Evolutionary conservation across 2,888 invertebrate genomes (phyloP).

Genomic region (Norana najaformis): DNA sequence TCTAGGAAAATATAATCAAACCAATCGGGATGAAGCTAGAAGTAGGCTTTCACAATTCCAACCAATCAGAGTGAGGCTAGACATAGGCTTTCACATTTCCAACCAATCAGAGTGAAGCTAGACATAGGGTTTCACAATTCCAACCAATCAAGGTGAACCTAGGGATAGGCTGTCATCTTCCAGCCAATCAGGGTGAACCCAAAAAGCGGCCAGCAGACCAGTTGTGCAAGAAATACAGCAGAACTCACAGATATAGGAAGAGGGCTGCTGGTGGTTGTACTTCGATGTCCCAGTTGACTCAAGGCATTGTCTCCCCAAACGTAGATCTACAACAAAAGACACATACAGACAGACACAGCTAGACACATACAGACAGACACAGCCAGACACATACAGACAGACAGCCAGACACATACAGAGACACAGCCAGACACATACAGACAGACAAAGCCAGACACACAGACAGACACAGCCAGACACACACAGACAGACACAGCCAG

Average conservation of each 20-base stretch:
- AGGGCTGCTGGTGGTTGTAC: background rate
- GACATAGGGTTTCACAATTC: background rate
- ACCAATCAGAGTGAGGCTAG: background rate
- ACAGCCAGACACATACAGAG: too few relatives aligned
- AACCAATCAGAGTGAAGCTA: background rate
- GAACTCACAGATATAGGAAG: conserved; percentile 22
- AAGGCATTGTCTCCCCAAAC: conserved; percentile 80
- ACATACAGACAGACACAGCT: background rate
- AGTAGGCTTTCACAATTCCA: too few relatives aligned
- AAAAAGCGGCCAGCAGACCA: too few relatives aligned
- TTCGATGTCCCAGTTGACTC: conserved; percentile 66
- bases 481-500: background rate
- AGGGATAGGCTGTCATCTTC: background rate
- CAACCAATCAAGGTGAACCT: background rate
- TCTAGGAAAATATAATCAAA: too few relatives aligned
- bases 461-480: too few relatives aligned
- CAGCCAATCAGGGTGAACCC: background rate
- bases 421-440: too few relatives aligned
- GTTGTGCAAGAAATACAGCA: too few relatives aligned
- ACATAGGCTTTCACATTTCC: background rate
- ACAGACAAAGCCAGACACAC: too few relatives aligned
- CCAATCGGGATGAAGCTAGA: too few relatives aligned
- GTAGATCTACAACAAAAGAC: conserved; percentile 65
- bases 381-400: background rate
- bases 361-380: background rate